phyloP scores from a whole-genome alignment of 2,888 invertebrate species.

The Drosophila ochracea region DNA sequence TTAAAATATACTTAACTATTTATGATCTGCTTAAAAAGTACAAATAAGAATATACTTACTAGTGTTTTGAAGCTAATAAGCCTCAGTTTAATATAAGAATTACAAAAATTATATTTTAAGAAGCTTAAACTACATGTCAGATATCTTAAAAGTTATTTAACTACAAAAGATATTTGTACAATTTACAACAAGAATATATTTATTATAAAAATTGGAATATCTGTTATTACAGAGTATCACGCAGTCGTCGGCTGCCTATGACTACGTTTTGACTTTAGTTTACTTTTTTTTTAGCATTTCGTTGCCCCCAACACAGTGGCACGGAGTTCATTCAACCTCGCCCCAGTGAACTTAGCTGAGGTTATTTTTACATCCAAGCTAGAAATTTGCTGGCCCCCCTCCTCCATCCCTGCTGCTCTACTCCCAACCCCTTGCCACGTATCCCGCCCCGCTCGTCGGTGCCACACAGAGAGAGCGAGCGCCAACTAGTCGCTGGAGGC shows the following conservation, averaged over 20 bases:
- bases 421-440: neutral
- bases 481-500: constrained; percentile 59
- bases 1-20: neutral
- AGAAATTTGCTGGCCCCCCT: constrained; percentile 26
- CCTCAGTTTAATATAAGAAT: neutral
- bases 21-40: neutral
- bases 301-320: constrained; percentile 49
- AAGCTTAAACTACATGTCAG: neutral
- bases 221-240: constrained; percentile 3
- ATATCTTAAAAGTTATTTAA: neutral
- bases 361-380: constrained; percentile 84
- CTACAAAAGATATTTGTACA: neutral
- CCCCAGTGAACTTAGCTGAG: constrained; percentile 85
- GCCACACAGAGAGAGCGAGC: constrained; percentile 28
- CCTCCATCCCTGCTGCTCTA: neutral
- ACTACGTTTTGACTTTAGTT: constrained; percentile 17
- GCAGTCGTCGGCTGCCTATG: neutral
- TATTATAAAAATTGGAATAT: neutral
- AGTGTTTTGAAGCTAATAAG: neutral
- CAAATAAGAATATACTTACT: neutral
- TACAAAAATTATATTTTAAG: accelerated
- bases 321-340: constrained; percentile 85
- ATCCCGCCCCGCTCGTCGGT: constrained; percentile 3
- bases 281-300: constrained; percentile 25
- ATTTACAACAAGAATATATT: neutral